These are phyloP conservation scores for Periplaneta americana DNA, from an alignment of 1,140 invertebrate genomes.

Conservation along the genomic window DNA sequence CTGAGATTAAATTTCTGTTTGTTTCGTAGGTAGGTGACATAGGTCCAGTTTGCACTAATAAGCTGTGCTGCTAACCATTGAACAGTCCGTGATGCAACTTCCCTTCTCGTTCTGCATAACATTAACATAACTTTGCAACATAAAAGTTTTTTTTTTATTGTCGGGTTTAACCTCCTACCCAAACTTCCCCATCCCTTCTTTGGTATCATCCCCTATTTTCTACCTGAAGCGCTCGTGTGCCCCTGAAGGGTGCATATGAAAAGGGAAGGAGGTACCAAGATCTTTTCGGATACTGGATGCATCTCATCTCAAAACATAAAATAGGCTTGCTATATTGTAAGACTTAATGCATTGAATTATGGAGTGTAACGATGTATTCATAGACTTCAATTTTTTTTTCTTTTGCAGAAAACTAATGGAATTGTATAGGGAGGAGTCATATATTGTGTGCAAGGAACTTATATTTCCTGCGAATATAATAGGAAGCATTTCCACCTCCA, in stretches of 20 bases:
- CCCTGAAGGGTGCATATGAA: background rate
- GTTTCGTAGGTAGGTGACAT: too few species aligned
- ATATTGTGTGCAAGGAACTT: background rate
- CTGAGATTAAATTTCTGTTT: too few species aligned
- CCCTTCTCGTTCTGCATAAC: background rate
- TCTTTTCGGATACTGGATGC: background rate
- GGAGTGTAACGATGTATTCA: background rate
- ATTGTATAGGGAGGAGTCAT: background rate
- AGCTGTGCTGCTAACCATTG: background rate
- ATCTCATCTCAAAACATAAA: background rate
- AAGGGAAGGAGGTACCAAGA: background rate
- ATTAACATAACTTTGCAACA: background rate
- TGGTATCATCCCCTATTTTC: background rate
- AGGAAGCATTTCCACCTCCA: background rate
- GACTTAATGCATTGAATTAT: background rate
- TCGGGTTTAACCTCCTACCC: background rate
- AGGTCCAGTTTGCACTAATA: background rate
- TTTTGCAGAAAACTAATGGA: background rate
- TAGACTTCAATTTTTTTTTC: too few species aligned
- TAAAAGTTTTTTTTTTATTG: background rate
- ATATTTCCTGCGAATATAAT: background rate
- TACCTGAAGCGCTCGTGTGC: background rate
- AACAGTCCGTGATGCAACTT: background rate
- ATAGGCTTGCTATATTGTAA: background rate
- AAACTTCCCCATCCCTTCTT: too few species aligned